These are phyloP conservation scores for Pempheris klunzingeri DNA, from an alignment of 2,797 vertebrate genomes.

Conservation along the genomic window DNA sequence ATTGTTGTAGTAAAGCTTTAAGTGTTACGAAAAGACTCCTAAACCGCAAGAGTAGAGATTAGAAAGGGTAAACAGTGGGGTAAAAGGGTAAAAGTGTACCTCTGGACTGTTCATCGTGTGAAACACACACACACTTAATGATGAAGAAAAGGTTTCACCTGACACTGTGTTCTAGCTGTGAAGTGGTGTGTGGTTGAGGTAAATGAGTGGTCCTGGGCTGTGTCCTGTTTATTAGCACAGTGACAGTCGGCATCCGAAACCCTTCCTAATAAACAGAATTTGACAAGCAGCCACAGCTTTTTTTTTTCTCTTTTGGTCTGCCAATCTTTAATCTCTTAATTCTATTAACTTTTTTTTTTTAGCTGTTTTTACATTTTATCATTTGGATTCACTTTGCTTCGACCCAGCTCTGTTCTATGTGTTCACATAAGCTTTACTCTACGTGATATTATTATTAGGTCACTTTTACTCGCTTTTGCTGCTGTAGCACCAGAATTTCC, in stretches of 20 bases:
- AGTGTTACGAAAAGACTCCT: neutral
- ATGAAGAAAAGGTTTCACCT: neutral
- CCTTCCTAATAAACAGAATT: neutral
- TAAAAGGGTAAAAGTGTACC: neutral
- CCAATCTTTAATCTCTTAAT: neutral
- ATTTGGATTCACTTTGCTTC: neutral
- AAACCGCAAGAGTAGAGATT: neutral
- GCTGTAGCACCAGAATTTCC: too few relatives aligned
- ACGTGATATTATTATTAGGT: too few relatives aligned
- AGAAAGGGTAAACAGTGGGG: neutral
- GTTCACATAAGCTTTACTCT: neutral
- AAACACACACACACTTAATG: neutral
- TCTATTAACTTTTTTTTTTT: too few relatives aligned
- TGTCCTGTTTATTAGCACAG: conserved; percentile 15
- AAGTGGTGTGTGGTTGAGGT: neutral
- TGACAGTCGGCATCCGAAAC: neutral
- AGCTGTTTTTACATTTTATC: neutral
- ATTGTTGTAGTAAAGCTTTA: neutral
- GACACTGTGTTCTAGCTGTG: neutral
- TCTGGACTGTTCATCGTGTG: neutral
- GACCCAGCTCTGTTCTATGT: neutral
- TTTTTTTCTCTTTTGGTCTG: too few relatives aligned
- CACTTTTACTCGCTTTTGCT: too few relatives aligned
- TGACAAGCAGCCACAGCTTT: neutral
- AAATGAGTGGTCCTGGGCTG: neutral